Conservation (phyloP, 2,888 invertebrate genomes). For the Sphecodes monilicornis region DNA sequence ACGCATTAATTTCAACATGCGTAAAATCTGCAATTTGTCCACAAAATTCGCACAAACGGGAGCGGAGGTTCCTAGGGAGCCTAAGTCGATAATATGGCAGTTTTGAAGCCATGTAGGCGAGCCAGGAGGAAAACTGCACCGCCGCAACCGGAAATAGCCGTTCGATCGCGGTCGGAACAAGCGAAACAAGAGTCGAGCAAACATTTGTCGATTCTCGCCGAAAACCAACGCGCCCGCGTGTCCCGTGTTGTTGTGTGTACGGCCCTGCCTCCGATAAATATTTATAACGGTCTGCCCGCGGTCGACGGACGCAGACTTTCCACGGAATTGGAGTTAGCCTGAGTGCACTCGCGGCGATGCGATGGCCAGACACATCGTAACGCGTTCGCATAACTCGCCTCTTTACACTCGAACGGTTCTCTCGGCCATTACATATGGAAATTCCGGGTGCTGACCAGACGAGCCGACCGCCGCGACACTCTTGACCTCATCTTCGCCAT, state of each 20-base stretch:
- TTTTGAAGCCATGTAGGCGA: neutral
- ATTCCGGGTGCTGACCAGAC: conserved; percentile 68
- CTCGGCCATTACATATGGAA: conserved; percentile 71
- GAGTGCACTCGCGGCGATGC: conserved; percentile 33
- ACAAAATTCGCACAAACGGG: neutral
- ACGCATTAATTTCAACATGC: neutral
- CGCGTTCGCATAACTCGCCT: conserved; percentile 47
- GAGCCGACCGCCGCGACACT: conserved; percentile 68
- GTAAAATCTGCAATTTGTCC: neutral
- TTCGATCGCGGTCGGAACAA: neutral
- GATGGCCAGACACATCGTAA: conserved; percentile 11
- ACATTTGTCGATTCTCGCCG: conserved; percentile 31
- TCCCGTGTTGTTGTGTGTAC: conserved; percentile 2
- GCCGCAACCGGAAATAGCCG: neutral
- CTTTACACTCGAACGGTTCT: conserved; percentile 46
- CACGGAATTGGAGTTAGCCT: conserved; percentile 43
- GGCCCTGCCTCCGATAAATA: conserved; percentile 42
- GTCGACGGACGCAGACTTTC: conserved; percentile 24
- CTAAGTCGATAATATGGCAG: neutral
- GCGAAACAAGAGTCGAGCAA: conserved; percentile 19
- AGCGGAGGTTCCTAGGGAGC: neutral
- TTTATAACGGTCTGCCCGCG: conserved; percentile 28
- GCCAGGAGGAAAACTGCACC: neutral
- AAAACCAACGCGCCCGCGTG: neutral
- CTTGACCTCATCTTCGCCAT: conserved; percentile 75